Base-by-base conservation (phyloP, 2,888 invertebrate species). In the Anagyrus pseudococci region DNA sequence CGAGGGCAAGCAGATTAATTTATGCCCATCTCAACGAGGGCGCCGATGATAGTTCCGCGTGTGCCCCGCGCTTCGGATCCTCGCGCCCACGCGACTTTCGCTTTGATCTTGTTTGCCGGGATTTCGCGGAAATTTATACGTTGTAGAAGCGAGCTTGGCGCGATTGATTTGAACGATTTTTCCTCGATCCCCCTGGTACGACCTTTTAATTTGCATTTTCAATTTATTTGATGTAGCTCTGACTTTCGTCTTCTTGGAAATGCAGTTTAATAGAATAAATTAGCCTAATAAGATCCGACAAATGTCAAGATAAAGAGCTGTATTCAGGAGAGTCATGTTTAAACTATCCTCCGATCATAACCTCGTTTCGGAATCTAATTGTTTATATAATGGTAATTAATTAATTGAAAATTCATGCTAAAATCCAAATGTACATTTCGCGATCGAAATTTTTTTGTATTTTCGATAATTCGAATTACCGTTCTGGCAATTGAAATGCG, bases 171-270 rank as follows among this genome's bases (percentile, higher is more conserved):
- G 26, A 13, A n/a, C 15, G n/a, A 43, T 61, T 60, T 60, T 64
- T 48, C n/a, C 53, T n/a, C 19, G 6, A 13, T 17, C 23, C 6
- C 15, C 52, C 23, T 50, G 13, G 10, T 2, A 37, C 56, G 53
- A 54, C 60, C 60, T 61, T 54, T 48, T 19, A 15, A 61, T 64
- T 64, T 58, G 50, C 64, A 61, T 61, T 58, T 53, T 56, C 58
- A 57, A 61, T 64, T 58, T 44, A 54, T 46, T 58, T 53, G 33
- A 56, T 49, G 55, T 49, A 41, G 43, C 57, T 57, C 61, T 57
- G 56, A 40, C 10, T 7, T 29, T 29, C 2, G 40, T 29, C 44
- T 60, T 58, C 57, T 61, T 46, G 49, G 60, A 60, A 64, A 49
- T 29, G 33, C 44, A 7, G 20, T 29, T 33, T 44, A 37, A 54